phyloP scores from a whole-genome alignment of 1,140 invertebrate genomes.

The Drosophila malerkotliana region DNA sequence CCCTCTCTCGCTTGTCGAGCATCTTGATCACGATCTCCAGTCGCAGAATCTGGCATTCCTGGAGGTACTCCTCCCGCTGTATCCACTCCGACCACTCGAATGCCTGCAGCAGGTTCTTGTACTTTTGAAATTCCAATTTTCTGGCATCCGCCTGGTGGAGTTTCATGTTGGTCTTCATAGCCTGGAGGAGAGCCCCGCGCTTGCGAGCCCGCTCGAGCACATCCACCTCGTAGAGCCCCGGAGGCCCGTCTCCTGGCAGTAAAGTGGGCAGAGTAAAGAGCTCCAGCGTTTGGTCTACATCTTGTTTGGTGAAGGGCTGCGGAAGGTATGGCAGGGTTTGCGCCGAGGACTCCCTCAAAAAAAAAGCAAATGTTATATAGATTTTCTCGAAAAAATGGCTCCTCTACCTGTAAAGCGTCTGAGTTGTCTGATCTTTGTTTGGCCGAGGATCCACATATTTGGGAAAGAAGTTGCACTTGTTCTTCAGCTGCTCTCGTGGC shows the following conservation, averaged over 20 bases:
- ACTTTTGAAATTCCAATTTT: conserved; percentile 36
- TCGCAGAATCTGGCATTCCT: conserved; percentile 86
- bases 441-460: conserved; percentile 39
- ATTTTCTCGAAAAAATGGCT: background rate
- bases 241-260: conserved; percentile 43
- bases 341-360: conserved; percentile 87
- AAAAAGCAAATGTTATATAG: background rate
- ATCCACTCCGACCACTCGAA: conserved; percentile 83
- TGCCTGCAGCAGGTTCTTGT: conserved; percentile 61
- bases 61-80: conserved; percentile 85
- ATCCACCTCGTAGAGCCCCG: conserved; percentile 75
- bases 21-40: conserved; percentile 85
- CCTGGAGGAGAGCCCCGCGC: conserved; percentile 69
- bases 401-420: conserved; percentile 71
- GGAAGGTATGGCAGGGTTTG: conserved; percentile 90
- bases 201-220: conserved; percentile 73
- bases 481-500: conserved; percentile 34
- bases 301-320: conserved; percentile 66
- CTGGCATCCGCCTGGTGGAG: conserved; percentile 20
- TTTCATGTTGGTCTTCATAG: conserved; percentile 42
- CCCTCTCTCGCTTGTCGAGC: conserved; percentile 77
- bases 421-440: conserved; percentile 61
- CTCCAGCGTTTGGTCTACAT: conserved; percentile 46
- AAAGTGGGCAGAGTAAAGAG: conserved; percentile 65
- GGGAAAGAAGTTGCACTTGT: conserved; percentile 62